Conservation (phyloP, 2,797 vertebrate genomes). For the Amniataba percoides region DNA sequence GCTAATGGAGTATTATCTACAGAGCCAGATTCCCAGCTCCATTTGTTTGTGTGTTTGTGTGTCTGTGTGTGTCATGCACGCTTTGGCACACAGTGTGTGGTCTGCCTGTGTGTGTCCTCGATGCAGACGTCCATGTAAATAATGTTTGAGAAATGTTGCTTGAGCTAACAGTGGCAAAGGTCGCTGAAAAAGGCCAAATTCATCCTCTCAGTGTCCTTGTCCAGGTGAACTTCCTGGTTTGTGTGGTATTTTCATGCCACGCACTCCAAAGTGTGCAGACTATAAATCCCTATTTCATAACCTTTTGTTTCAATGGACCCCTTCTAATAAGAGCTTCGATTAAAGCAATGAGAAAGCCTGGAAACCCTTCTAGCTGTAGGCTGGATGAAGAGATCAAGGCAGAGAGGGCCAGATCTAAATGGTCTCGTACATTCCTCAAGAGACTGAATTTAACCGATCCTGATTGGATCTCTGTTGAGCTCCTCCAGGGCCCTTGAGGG, state of each 20-base stretch:
- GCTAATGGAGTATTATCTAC: conserved; percentile 87
- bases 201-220: background rate
- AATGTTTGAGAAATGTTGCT: conserved; percentile 62
- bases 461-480: background rate
- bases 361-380: conserved; percentile 15
- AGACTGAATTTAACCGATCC: conserved; percentile 20
- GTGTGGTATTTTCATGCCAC: background rate
- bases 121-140: conserved; percentile 72
- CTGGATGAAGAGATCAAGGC: conserved; percentile 24
- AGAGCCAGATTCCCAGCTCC: conserved; percentile 85
- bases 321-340: conserved; percentile 18
- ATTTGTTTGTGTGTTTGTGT: conserved; percentile 74
- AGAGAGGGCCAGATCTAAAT: conserved; percentile 38
- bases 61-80: conserved; percentile 71
- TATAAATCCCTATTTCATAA: conserved; percentile 5
- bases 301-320: conserved; percentile 12
- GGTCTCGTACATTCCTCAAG: conserved; percentile 6
- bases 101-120: conserved; percentile 79
- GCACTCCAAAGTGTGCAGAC: background rate
- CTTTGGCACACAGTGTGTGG: conserved; percentile 80
- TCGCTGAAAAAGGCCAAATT: conserved; percentile 11
- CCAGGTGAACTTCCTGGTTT: conserved; percentile 18
- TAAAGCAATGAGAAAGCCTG: background rate
- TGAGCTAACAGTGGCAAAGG: conserved; percentile 8
- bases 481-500: background rate